Conservation (phyloP, 2,888 invertebrate genomes). For the Busseola fusca region DNA sequence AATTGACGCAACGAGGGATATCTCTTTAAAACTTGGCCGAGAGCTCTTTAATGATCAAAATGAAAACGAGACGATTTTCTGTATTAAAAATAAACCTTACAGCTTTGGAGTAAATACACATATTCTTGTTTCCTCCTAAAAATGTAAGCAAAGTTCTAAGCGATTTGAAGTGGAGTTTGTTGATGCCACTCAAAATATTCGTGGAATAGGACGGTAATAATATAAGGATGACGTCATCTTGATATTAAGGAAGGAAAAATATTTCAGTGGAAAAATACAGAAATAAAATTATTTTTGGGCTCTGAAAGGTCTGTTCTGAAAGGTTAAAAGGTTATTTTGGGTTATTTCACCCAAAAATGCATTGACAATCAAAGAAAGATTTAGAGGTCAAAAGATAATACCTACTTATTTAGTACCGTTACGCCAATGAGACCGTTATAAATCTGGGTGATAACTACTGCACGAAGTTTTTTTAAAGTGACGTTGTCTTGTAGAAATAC, state of each 20-base stretch:
- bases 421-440: constrained; percentile 17
- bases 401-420: constrained; percentile 32
- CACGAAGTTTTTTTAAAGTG: not conserved
- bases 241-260: constrained; percentile 26
- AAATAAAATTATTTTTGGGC: not conserved
- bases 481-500: constrained; percentile 2
- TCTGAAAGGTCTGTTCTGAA: too few species aligned
- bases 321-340: too few species aligned
- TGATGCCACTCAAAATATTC: constrained; percentile 48
- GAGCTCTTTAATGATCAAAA: constrained; percentile 17
- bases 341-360: too few species aligned
- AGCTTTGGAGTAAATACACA: constrained; percentile 30
- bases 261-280: constrained; percentile 9
- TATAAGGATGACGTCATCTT: constrained; percentile 36
- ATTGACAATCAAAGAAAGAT: too few species aligned
- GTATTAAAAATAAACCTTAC: constrained; percentile 25
- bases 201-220: constrained; percentile 26
- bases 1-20: constrained; percentile 28
- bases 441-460: constrained; percentile 10
- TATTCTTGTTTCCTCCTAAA: constrained; percentile 34
- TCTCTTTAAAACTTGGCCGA: not conserved
- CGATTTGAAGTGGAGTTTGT: constrained; percentile 32
- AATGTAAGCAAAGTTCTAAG: constrained; percentile 38
- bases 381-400: too few species aligned
- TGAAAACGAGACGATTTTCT: constrained; percentile 19